Evolutionary conservation across 2,888 invertebrate species (phyloP).

Genomic region (Lithophane leautieri): DNA sequence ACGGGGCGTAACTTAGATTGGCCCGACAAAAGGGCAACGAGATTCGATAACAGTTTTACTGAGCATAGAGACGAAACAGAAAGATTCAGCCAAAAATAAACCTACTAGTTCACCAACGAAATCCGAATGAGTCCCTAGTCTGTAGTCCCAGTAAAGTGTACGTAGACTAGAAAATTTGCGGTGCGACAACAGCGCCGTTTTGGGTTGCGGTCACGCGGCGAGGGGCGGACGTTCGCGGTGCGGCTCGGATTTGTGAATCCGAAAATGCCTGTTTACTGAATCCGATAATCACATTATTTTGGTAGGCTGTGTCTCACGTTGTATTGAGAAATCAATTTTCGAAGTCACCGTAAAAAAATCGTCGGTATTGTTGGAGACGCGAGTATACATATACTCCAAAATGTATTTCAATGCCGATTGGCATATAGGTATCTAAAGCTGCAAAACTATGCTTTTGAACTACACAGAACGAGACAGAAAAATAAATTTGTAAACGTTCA

Average conservation of each 20-base stretch:
- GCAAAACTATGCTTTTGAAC: neutral
- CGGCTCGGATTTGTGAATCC: slow-evolving; percentile 8
- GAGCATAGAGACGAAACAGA: neutral
- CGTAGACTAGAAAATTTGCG: slow-evolving; percentile 31
- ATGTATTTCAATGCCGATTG: neutral
- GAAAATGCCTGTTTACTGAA: too few relatives aligned
- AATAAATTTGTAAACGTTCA: neutral
- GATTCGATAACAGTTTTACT: neutral
- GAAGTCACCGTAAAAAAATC: neutral
- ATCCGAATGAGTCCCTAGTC: slow-evolving; percentile 1
- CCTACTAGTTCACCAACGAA: neutral
- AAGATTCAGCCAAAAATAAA: neutral
- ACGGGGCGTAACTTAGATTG: neutral
- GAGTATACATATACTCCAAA: too few relatives aligned
- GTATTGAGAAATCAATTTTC: neutral
- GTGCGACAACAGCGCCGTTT: slow-evolving; percentile 11
- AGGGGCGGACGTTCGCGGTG: slow-evolving; percentile 9
- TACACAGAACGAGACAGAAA: neutral
- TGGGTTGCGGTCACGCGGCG: slow-evolving; percentile 20
- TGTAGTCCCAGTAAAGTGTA: neutral
- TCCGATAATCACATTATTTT: neutral
- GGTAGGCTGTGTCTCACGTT: neutral
- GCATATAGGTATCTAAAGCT: neutral
- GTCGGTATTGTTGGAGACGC: neutral
- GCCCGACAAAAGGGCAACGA: neutral